A percentile compares a stretch with the other conserved stretches of the same genome.
These are phyloP conservation scores for Acleris holmiana DNA, from an alignment of 2,888 invertebrate species.

Conservation along the genomic window DNA sequence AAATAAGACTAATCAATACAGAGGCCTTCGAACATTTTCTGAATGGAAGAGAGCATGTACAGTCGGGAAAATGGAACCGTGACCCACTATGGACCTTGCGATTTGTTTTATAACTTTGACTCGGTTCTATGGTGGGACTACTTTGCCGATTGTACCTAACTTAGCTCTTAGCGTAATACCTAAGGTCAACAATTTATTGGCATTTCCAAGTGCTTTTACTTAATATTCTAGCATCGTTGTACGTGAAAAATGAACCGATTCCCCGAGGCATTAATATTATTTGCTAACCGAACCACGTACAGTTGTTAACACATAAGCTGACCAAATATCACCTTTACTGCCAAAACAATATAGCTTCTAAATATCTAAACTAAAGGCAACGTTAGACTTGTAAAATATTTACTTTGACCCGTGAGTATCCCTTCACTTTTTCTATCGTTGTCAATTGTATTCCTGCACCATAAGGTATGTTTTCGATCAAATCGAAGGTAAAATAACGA, in stretches of 20 bases:
- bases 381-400: constrained; percentile 16
- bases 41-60: too few species aligned
- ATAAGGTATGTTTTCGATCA: constrained; percentile 47
- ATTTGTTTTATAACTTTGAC: too few species aligned
- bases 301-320: neutral
- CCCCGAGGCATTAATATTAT: constrained; percentile 56
- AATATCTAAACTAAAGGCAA: constrained; percentile 4
- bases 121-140: too few species aligned
- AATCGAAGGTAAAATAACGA: constrained; percentile 49
- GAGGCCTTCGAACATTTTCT: too few species aligned
- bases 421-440: constrained; percentile 3
- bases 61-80: too few species aligned
- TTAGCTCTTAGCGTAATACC: constrained; percentile 12
- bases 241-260: constrained; percentile 65
- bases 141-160: neutral
- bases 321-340: constrained; percentile 4
- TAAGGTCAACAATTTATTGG: neutral
- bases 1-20: too few species aligned
- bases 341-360: neutral
- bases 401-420: constrained; percentile 23
- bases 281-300: constrained; percentile 46
- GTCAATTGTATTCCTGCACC: constrained; percentile 44
- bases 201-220: constrained; percentile 38
- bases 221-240: constrained; percentile 64
- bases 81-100: too few species aligned